These are phyloP conservation scores for Porites lobata DNA, from an alignment of 92 coral and sea anemone genomes.

Conservation along the genomic window DNA sequence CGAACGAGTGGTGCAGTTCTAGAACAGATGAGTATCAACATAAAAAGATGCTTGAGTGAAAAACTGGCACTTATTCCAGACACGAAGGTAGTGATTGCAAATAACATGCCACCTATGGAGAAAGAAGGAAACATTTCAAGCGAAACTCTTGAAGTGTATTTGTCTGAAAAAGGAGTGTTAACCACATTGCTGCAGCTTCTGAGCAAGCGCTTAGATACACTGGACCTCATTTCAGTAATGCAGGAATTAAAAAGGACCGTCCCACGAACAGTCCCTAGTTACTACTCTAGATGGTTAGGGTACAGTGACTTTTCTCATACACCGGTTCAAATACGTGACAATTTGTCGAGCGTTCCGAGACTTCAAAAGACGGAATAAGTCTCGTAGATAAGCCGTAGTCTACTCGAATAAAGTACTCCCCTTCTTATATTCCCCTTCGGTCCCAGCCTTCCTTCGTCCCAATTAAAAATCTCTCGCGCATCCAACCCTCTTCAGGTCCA, in stretches of 20 bases:
- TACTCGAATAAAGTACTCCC: no score
- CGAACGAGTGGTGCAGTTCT: no score
- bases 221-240: slow-evolving; percentile 6
- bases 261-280: no score
- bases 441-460: background rate
- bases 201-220: background rate
- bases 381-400: no score
- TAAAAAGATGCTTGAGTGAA: background rate
- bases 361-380: no score
- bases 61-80: background rate
- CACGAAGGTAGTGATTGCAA: background rate
- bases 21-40: no score
- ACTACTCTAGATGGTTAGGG: background rate
- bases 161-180: background rate
- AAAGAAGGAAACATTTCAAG: background rate
- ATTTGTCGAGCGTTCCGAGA: no score
- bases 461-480: background rate
- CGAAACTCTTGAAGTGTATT: background rate
- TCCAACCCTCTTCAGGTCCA: background rate
- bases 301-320: no score
- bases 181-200: background rate
- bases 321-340: background rate
- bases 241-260: background rate
- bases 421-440: no score
- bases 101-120: background rate